Evolutionary conservation across 2,797 vertebrate genomes (phyloP), one percentile per base, ranked within the genome.

Genomic region (Crotalus adamanteus): DNA sequence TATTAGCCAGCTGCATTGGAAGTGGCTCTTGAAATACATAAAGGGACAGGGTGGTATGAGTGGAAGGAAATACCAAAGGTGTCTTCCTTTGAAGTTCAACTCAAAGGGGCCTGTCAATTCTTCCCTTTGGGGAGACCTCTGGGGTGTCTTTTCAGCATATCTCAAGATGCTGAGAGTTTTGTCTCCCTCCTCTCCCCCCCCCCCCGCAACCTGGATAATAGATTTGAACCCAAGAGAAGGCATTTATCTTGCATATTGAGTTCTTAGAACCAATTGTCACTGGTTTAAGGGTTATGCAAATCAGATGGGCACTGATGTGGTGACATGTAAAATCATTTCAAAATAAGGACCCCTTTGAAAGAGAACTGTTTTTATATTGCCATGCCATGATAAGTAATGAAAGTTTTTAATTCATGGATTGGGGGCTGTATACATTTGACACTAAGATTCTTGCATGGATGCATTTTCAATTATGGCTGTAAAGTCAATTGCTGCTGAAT

Each of bases 341-440:
- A 92, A 94, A 95, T 94, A 94, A 95, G 90, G 96, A 91, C 57
- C 93, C 42, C 57, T 69, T 91, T 1, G 90, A 55, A 73, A 92
- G 86, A 16, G 78, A 91, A 86, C 87, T 95, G 88, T 53, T 94
- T 22, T 95, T 95, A 20, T 90, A 47, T 59, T 95, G 87, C 60
- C 87, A 91, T 94, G 94, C 94, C 87, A 96, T 97, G 97, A 96
- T 98, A 97, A 97, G 97, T 97, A 69, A 57, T 94, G 22, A 83
- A 92, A 31, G 11, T 59, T 93, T 37, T 89, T 31, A 60, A 11
- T 89, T 91, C 28, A 69, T 95, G 13, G 87, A 90, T 94, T 93
- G 63, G 93, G 0, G 60, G 31, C 37, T 25, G 91, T 18, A 57
- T 93, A 73, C 83, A 63, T 94, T 14, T 91, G 65, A 1, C 1